Conservation (phyloP, 2,797 vertebrate genomes). For the Acipenser oxyrinchus region DNA sequence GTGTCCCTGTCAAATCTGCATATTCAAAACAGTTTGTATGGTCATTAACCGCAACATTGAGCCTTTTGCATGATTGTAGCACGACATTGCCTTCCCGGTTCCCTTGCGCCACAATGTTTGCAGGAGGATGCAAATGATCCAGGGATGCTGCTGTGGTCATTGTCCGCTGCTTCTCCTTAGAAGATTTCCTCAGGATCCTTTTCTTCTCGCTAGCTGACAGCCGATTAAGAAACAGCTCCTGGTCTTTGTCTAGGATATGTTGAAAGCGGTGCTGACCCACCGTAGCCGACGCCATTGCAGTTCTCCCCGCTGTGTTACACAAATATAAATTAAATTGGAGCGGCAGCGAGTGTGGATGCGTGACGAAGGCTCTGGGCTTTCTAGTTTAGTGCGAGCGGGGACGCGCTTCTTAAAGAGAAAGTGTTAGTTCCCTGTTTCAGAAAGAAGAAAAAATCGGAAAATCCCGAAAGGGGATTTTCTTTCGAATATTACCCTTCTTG, state of each 20-base stretch:
- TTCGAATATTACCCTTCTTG: background rate
- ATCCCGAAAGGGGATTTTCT: background rate
- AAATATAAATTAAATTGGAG: slow-evolving; percentile 48
- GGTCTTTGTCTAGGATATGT: slow-evolving; percentile 58
- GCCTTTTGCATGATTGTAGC: slow-evolving; percentile 44
- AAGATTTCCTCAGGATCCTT: slow-evolving; percentile 40
- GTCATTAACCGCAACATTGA: slow-evolving; percentile 9
- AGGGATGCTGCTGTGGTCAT: slow-evolving; percentile 21
- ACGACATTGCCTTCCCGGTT: slow-evolving; percentile 11
- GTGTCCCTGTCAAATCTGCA: too few species aligned
- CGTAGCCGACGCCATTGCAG: slow-evolving; percentile 57
- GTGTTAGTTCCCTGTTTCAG: background rate
- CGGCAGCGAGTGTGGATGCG: slow-evolving; percentile 34
- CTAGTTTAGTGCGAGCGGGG: too few species aligned
- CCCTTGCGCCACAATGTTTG: slow-evolving; percentile 4
- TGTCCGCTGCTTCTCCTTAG: slow-evolving; percentile 39
- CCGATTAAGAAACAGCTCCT: slow-evolving; percentile 49
- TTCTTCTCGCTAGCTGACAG: slow-evolving; percentile 45
- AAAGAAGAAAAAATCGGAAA: background rate
- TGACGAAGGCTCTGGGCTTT: slow-evolving; percentile 19
- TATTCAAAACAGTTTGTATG: background rate
- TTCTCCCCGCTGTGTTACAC: slow-evolving; percentile 25
- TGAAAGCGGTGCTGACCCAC: slow-evolving; percentile 52
- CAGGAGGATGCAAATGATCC: slow-evolving; percentile 19
- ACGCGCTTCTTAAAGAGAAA: slow-evolving; percentile 31